Base-by-base conservation (phyloP, 2,113 vertebrate genomes). In the Amia ocellicauda region DNA sequence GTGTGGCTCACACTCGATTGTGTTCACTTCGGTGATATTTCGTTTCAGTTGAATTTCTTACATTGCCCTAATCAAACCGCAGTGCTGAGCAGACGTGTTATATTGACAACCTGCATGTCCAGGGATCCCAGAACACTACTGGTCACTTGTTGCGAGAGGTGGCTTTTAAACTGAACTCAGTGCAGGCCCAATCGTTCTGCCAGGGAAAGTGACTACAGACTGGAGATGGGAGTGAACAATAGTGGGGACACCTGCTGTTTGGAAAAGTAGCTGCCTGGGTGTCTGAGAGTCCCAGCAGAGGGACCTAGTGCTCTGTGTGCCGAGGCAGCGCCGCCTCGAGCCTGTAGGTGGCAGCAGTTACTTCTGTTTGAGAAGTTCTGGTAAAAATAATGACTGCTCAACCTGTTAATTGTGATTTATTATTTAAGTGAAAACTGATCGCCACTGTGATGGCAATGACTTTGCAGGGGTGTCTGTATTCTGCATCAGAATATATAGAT, bases 261-360 rank as follows among this genome's bases (percentile, higher is more conserved):
- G 72, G 69, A 84, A 73, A 80, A 79, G 82, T 74, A 82, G 72
- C 83, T 90, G 85, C 89, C 53, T 58, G 60, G 62, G 56, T 53
- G 65, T 45, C 49, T n/a, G 36, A 7, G 41, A 47, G 29, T 23
- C 41, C 2, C 19, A 70, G 49, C 23, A 81, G 83, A 79, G 82
- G 80, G 79, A 77, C 72, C 72, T 56, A 66, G 68, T 2, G 75
- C 82, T 45, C 23, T 13, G 78, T 75, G 22, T 45, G 52, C 23
- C 60, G 56, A 60, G 22, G 74, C 67, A 59, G 78, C 80, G 50
- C 72, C 22, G 14, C 1, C 1, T 60, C 3, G 50, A 43, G 43
- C 89, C 93, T 81, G 83, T 82, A 90, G 95, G 93, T 95, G 96
- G 93, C 86, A 94, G 93, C 92, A 93, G 89, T 80, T 83, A 72